These are phyloP conservation scores for Agonopterix arenella DNA, from an alignment of 2,888 invertebrate species.

Conservation along the genomic window DNA sequence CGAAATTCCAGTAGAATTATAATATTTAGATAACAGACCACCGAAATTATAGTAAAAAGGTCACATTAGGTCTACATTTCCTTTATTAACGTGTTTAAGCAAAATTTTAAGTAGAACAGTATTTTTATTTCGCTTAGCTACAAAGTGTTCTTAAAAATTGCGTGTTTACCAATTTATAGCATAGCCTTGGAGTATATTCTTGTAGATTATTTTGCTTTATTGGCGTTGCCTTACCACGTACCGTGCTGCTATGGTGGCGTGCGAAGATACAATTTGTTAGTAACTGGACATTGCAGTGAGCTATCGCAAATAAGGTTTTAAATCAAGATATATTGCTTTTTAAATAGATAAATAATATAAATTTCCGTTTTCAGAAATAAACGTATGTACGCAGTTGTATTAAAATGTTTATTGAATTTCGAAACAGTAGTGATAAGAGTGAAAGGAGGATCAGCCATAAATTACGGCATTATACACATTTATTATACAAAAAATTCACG, in stretches of 20 bases:
- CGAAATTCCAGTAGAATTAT: neutral
- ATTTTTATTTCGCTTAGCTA: neutral
- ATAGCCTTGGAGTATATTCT: constrained; percentile 20
- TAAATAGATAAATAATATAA: constrained; percentile 27
- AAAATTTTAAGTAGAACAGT: neutral
- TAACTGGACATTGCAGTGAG: constrained; percentile 28
- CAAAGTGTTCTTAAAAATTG: neutral
- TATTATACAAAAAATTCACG: too few species aligned
- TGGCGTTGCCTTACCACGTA: constrained; percentile 31
- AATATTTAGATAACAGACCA: neutral
- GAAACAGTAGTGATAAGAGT: too few species aligned
- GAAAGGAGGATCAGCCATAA: too few species aligned
- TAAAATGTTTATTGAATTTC: too few species aligned
- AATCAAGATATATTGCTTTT: constrained; percentile 38
- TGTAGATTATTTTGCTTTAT: constrained; percentile 31
- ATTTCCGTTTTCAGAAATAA: neutral
- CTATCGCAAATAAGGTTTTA: constrained; percentile 40
- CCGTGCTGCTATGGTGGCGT: constrained; percentile 46
- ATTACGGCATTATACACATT: too few species aligned
- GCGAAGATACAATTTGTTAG: constrained; percentile 52
- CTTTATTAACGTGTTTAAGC: neutral
- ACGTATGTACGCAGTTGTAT: too few species aligned
- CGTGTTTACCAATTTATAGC: neutral
- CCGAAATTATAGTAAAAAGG: neutral
- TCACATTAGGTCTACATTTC: neutral